Base-by-base conservation (phyloP, 1,140 invertebrate genomes). In the Hormaphis cornu region DNA sequence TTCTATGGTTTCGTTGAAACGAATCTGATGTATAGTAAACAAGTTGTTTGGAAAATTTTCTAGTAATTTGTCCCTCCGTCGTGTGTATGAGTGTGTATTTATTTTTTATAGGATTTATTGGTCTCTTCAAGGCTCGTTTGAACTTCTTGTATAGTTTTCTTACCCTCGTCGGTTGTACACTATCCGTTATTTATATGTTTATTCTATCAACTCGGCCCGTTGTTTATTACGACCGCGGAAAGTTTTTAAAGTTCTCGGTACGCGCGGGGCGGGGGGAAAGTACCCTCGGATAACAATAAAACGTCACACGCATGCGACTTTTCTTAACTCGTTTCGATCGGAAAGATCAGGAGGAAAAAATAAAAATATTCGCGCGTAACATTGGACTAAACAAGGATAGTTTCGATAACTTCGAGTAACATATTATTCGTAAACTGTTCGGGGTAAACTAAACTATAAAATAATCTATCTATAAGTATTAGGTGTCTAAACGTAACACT, bases 101-200 rank as follows among this genome's bases (percentile, higher is more conserved):
- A 66, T 66, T 66, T 66, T 66, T 66, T 50, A 50, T 3, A 12
- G 20, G 24, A 16, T 30, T 63, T 30, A 8, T 26, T 7, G 28
- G 18, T 30, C 8, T 20, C 10, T 18, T 12, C 10, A 33, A 28
- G 2, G 33, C 28, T 48, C 35, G 61, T 66, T 50, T 18, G 61
- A 66, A 66, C 61, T 66, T 66, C 50, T 12, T 26, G 61, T 66
- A n/a, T n/a, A n/a, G n/a, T 35, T 24, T 24, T n/a, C 40, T n/a
- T 12, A 24, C 44, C n/a, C 42, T 22, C 10, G n/a, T 18, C 10
- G 61, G n/a, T 66, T 30, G 61, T 66, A 66, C 48, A 66, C 50
- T n/a, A n/a, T 66, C 18, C 28, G 61, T 66, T 66, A 66, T 66
- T 66, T 66, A n/a, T n/a, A 66, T 66, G 61, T 66, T 66, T 66